A percentile compares a stretch with the other conserved stretches of the same genome.
Conservation (phyloP, 2,888 invertebrate species). For the Pandemis corylana region DNA sequence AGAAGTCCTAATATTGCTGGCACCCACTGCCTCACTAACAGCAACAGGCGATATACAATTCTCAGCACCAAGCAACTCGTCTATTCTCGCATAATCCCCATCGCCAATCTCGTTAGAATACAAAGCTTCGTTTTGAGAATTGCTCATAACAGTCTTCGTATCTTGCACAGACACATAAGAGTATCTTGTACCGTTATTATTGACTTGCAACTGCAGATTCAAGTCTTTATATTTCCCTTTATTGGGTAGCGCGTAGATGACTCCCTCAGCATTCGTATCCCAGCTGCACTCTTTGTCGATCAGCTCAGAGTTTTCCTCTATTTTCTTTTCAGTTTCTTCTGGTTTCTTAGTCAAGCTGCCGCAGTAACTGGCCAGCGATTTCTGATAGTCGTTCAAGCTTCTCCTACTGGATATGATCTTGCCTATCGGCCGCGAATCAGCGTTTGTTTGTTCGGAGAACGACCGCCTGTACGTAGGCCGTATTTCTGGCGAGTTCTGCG, state of each 20-base stretch:
- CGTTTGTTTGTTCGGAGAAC: slow-evolving; percentile 77
- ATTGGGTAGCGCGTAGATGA: slow-evolving; percentile 81
- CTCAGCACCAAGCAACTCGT: slow-evolving; percentile 74
- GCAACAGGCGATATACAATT: slow-evolving; percentile 79
- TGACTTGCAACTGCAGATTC: slow-evolving; percentile 79
- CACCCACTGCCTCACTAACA: slow-evolving; percentile 60
- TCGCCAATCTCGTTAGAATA: slow-evolving; percentile 76
- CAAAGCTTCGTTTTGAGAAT: slow-evolving; percentile 77
- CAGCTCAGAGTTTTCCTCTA: slow-evolving; percentile 76
- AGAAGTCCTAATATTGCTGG: slow-evolving; percentile 72
- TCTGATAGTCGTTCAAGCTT: slow-evolving; percentile 79
- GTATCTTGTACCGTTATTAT: slow-evolving; percentile 79
- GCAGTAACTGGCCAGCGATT: slow-evolving; percentile 71
- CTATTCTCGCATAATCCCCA: slow-evolving; percentile 79
- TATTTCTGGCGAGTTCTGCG: slow-evolving; percentile 78
- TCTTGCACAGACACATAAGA: slow-evolving; percentile 81
- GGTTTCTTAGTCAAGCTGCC: slow-evolving; percentile 59
- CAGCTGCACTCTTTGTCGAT: slow-evolving; percentile 86
- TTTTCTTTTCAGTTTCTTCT: slow-evolving; percentile 62
- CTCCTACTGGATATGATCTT: slow-evolving; percentile 80
- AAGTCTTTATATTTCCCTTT: slow-evolving; percentile 82
- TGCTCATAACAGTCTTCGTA: slow-evolving; percentile 78
- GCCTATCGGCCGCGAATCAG: slow-evolving; percentile 68
- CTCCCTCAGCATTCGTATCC: slow-evolving; percentile 83
- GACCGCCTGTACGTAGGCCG: slow-evolving; percentile 78